Evolutionary conservation across 2,888 invertebrate genomes (phyloP).

Genomic region (Temnothorax rugatulus): DNA sequence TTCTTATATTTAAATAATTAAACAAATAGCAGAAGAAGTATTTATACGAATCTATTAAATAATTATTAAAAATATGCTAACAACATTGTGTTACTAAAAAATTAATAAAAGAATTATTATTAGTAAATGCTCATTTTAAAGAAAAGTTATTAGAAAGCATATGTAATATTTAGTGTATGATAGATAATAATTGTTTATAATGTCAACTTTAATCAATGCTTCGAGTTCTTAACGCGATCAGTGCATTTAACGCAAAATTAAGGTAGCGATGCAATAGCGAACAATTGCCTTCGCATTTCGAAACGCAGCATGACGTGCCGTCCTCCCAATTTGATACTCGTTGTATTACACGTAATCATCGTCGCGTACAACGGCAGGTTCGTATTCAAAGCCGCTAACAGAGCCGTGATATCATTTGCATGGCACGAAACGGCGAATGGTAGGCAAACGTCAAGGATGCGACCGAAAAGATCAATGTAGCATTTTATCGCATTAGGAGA

Average conservation of each 20-base stretch:
- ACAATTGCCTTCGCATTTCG: slow-evolving; percentile 46
- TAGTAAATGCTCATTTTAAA: background rate
- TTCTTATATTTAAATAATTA: background rate
- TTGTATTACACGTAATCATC: slow-evolving; percentile 56
- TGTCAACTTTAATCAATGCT: slow-evolving; percentile 10
- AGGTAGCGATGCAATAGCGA: slow-evolving; percentile 39
- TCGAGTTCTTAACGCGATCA: slow-evolving; percentile 28
- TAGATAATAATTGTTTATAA: background rate
- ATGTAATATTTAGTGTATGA: background rate
- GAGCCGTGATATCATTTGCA: slow-evolving; percentile 54
- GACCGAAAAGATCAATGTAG: slow-evolving; percentile 37
- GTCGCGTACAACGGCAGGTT: slow-evolving; percentile 31
- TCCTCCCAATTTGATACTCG: slow-evolving; percentile 54
- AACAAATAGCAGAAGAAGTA: background rate
- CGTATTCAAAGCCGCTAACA: slow-evolving; percentile 48
- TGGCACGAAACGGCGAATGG: slow-evolving; percentile 35
- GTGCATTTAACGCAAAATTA: slow-evolving; percentile 50
- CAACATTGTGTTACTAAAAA: background rate
- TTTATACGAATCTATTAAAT: background rate
- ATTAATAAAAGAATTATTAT: background rate
- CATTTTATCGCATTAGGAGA: background rate
- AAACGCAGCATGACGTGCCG: slow-evolving; percentile 27
- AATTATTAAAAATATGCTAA: background rate
- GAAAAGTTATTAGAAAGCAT: background rate
- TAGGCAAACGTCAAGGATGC: slow-evolving; percentile 26